Evolutionary conservation across 2,113 vertebrate species (phyloP).

Genomic region (Chloropsis hardwickii): DNA sequence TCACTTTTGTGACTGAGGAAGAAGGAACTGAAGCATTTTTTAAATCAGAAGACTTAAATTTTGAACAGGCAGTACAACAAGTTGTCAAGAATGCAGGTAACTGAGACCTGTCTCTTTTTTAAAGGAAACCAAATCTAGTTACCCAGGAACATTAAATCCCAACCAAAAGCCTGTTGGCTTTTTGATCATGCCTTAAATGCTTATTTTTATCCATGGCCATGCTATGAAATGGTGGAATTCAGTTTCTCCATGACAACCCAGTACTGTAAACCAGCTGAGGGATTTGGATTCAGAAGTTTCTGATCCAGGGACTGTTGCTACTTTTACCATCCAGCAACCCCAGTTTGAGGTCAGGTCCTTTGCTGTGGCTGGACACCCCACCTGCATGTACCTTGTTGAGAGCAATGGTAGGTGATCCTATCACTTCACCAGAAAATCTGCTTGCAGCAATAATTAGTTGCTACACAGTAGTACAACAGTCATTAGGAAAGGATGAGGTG

Average conservation of each 20-base stretch:
- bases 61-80: conserved; percentile 80
- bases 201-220: neutral
- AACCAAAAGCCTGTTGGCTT: neutral
- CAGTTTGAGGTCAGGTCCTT: neutral
- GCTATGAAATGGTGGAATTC: neutral
- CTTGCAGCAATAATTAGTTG: neutral
- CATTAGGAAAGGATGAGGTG: neutral
- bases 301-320: neutral
- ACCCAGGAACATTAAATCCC: neutral
- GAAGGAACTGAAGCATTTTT: conserved; percentile 78
- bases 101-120: neutral
- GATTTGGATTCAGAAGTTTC: neutral
- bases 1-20: conserved; percentile 82
- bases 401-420: neutral
- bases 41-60: conserved; percentile 79
- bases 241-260: neutral
- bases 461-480: neutral
- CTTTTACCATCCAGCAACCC: neutral
- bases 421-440: neutral
- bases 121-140: neutral
- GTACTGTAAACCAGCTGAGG: neutral
- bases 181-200: neutral
- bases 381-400: neutral
- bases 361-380: neutral
- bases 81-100: conserved; percentile 77